Evolutionary conservation across 2,888 invertebrate species (phyloP), one percentile per base, ranked within the genome.

Genomic region (Drosophila hamatofila): DNA sequence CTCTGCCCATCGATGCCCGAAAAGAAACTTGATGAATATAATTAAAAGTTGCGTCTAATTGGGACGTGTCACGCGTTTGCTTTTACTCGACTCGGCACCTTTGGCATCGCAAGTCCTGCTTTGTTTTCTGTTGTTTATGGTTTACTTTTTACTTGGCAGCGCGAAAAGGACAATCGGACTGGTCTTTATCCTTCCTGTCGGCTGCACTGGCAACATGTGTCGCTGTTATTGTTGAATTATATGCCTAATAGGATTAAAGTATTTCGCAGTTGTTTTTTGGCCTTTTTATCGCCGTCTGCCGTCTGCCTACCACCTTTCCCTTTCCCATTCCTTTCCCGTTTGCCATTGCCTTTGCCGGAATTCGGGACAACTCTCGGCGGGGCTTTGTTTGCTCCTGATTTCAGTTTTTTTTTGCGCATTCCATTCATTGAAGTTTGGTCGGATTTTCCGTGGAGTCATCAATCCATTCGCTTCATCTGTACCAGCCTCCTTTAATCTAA

Each of bases 181-280:
- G 82, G 71, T 71, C 78, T 77, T 88, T 74, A 83, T 83, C 90
- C 83, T 88, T 89, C 86, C 88, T 88, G 86, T 90, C 83, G 82
- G 84, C 76, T 81, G 80, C 80, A 73, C 78, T 71, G 82, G 76
- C 87, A 89, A 91, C 91, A 91, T 91, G 91, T 91, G 91, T 90
- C 91, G 90, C 73, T 90, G 91, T 90, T 91, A 90, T 92, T 91
- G 90, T 90, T 91, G 92, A 91, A 91, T 92, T 92, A 91, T 92
- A 89, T 84, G 82, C 85, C 86, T 91, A 91, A 91, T 91, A 91
- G 92, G 91, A 91, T 91, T 91, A 91, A 90, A 90, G 91, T 84
- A 87, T 91, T 91, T 90, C 90, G 75, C 89, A 86, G 87, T 87
- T 84, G 71, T 74, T 87, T 86, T 69, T 86, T 69, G 72, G 71